A percentile compares a stretch with the other conserved stretches of the same genome.
Conservation (phyloP, 2,797 vertebrate species). For the Psittacula echo region DNA sequence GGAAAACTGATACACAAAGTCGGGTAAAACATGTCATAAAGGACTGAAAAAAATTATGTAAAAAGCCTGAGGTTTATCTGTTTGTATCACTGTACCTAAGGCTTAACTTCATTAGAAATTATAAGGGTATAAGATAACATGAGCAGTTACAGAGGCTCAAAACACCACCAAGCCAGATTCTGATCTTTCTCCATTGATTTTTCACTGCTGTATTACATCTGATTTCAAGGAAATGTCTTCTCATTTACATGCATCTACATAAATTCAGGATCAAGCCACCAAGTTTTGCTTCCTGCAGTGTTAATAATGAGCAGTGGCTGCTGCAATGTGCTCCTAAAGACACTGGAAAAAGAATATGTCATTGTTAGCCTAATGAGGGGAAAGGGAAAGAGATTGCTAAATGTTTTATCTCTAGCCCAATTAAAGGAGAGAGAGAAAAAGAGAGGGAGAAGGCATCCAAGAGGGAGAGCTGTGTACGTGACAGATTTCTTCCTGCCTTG, state of each 20-base stretch:
- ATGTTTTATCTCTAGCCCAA: constrained; percentile 53
- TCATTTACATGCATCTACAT: constrained; percentile 35
- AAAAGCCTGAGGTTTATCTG: background rate
- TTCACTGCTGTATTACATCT: background rate
- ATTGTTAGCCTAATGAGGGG: constrained; percentile 58
- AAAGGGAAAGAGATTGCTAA: constrained; percentile 43
- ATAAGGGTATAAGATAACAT: background rate
- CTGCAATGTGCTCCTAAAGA: constrained; percentile 6
- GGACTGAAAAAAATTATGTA: background rate
- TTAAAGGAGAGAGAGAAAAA: constrained; percentile 33
- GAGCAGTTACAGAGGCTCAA: background rate
- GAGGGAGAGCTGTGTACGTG: constrained; percentile 1
- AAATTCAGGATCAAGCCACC: constrained; percentile 13
- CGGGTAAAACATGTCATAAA: background rate
- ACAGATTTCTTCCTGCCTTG: constrained; percentile 45
- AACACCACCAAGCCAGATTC: background rate
- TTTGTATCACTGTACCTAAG: background rate
- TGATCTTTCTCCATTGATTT: background rate
- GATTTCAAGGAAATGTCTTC: background rate
- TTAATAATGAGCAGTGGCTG: constrained; percentile 43
- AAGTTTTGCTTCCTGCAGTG: background rate
- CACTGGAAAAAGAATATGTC: constrained; percentile 36
- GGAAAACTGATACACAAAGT: background rate
- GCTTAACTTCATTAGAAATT: background rate
- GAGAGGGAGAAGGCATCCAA: background rate